These are phyloP conservation scores for Apostichopus japonicus DNA, from an alignment of 35 echinoderm and acorn worm genomes.

Conservation along the genomic window DNA sequence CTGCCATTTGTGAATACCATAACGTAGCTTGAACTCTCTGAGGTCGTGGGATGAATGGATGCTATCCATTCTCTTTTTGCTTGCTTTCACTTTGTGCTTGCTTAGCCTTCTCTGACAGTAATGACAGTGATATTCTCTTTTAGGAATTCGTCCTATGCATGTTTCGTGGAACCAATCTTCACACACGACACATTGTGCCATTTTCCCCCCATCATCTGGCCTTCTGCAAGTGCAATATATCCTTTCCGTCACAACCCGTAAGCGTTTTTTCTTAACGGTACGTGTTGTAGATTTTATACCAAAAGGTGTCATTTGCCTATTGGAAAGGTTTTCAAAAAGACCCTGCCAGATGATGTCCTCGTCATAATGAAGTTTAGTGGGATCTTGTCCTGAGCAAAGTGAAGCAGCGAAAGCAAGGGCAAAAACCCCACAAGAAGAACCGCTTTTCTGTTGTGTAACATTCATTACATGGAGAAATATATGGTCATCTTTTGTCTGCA, in stretches of 20 bases:
- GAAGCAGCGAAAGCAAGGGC: constrained; percentile 16
- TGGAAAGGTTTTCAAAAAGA: background rate
- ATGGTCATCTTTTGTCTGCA: constrained; percentile 9
- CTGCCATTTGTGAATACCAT: constrained; percentile 21
- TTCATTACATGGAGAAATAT: constrained; percentile 19
- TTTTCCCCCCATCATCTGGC: constrained; percentile 30
- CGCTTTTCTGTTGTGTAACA: background rate
- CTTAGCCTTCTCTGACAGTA: constrained; percentile 5
- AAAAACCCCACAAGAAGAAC: background rate
- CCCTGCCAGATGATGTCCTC: background rate
- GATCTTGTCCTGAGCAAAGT: background rate
- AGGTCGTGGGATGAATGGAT: background rate
- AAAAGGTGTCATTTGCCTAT: background rate
- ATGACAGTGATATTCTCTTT: background rate
- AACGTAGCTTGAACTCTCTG: background rate
- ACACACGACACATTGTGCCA: constrained; percentile 2
- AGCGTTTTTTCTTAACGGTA: background rate
- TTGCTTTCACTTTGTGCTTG: background rate
- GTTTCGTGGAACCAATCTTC: constrained; percentile 46
- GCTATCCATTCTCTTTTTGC: constrained; percentile 26
- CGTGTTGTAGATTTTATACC: background rate
- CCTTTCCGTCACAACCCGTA: background rate
- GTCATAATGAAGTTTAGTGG: background rate
- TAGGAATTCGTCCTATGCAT: constrained; percentile 23
- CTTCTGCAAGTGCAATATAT: constrained; percentile 30